Conservation (phyloP, 2,797 vertebrate genomes). For the Sebastes cheni region DNA sequence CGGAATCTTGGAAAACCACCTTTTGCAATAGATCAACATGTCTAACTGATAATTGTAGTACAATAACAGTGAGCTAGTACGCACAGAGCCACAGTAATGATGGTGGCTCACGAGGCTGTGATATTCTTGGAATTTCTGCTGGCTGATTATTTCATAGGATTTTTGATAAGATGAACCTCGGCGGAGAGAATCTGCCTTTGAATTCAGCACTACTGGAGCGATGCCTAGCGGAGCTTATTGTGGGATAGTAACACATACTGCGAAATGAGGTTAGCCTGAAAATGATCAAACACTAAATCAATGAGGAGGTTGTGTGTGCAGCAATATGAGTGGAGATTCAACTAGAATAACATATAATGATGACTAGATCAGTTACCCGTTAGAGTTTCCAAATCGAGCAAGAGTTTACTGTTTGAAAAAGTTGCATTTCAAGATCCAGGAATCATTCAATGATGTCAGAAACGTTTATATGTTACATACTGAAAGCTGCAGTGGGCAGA, state of each 20-base stretch:
- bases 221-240: background rate
- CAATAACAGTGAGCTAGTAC: background rate
- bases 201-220: slow-evolving; percentile 15
- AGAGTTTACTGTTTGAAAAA: background rate
- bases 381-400: background rate
- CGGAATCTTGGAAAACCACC: background rate
- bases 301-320: background rate
- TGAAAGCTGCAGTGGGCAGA: no score
- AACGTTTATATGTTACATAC: background rate
- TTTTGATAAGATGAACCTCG: slow-evolving; percentile 10
- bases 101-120: background rate
- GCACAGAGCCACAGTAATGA: background rate
- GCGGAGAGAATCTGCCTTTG: slow-evolving; percentile 9
- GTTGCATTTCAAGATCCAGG: background rate
- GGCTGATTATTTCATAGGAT: slow-evolving; percentile 22
- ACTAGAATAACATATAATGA: background rate
- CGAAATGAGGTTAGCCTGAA: background rate
- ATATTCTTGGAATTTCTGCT: background rate
- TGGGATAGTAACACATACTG: background rate
- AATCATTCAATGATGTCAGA: background rate
- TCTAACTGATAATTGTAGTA: background rate
- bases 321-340: background rate
- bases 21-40: background rate
- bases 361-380: background rate
- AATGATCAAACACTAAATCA: background rate